A percentile compares a stretch with the other conserved stretches of the same genome.
Evolutionary conservation across 2,888 invertebrate genomes (phyloP).

Genomic region (Cerastoderma edule): DNA sequence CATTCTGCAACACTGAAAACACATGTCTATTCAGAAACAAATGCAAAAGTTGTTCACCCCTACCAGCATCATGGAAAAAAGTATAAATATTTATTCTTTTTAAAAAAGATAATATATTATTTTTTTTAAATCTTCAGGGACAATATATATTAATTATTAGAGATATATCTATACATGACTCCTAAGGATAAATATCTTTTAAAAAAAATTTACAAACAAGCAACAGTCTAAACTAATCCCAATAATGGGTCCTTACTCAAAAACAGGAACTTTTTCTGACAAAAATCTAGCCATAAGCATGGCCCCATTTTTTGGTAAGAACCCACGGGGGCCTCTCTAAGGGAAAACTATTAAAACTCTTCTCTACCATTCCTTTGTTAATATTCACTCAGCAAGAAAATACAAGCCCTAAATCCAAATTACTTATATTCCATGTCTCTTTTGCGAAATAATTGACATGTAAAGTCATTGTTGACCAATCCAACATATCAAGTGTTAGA

Average conservation of each 20-base stretch:
- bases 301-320: too few relatives aligned
- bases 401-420: too few relatives aligned
- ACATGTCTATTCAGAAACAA: background rate
- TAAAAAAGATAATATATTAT: constrained; percentile 12
- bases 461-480: too few relatives aligned
- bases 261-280: too few relatives aligned
- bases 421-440: too few relatives aligned
- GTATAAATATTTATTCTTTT: constrained; percentile 12
- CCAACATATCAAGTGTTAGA: too few relatives aligned
- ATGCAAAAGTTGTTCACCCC: constrained; percentile 3
- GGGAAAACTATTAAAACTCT: too few relatives aligned
- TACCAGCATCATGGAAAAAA: background rate
- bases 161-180: constrained; percentile 5
- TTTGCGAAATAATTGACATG: too few relatives aligned
- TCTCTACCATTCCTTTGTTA: too few relatives aligned
- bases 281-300: too few relatives aligned
- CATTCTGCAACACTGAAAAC: background rate
- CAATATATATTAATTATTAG: constrained; percentile 2
- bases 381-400: too few relatives aligned
- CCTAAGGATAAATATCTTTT: constrained; percentile 20
- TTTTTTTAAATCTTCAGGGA: background rate
- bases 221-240: constrained; percentile 17
- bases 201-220: constrained; percentile 27
- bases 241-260: background rate
- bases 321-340: too few relatives aligned